Base-by-base conservation (phyloP, 92 coral and sea anemone genomes). In the Siderastrea siderea region DNA sequence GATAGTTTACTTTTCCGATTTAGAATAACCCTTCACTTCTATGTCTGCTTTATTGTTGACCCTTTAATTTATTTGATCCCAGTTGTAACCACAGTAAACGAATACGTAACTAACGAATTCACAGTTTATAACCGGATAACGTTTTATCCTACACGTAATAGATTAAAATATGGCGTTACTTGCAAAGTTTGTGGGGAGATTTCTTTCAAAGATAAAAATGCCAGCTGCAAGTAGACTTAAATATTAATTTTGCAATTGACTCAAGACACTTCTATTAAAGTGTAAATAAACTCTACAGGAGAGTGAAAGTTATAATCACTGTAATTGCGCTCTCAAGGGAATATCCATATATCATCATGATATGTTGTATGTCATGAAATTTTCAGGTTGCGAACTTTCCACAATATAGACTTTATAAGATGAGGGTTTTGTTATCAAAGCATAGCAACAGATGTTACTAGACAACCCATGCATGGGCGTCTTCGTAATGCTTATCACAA, bases 181-280 rank as follows among this genome's bases (percentile, higher is more conserved):
- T 57, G 46, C n/a, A 60, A 77, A 77, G 9, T 77, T 44, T 10
- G 66, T 43, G 52, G 44, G 66, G 38, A 77, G 81, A 77, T 59
- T 59, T 77, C 12, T 55, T 2, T 4, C 5, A 4, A 7, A 77
- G 68, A 59, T 77, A 77, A 59, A 46, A 2, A 53, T 53, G 75
- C 38, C 81, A 77, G 63, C 51, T 77, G 81, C 68, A 53, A 57
- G 19, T 44, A n/a, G 61, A 14, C 50, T 3, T 16, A 54, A 9
- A 57, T 57, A 45, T 76, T 47, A 38, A 61, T 38, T 55, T 43
- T 57, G 14, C 38, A 4, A 57, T 55, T 26, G 66, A 45, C 17
- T 5, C 49, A 44, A 9, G 13, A 10, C 12, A 54, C n/a, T 16
- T 76, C 44, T 26, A 26, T 26, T 26, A 13, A 54, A 15, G 80